A percentile compares a stretch with the other conserved stretches of the same genome.
These are phyloP conservation scores for Pelosia muscerda DNA, from an alignment of 2,888 invertebrate species.

Conservation along the genomic window DNA sequence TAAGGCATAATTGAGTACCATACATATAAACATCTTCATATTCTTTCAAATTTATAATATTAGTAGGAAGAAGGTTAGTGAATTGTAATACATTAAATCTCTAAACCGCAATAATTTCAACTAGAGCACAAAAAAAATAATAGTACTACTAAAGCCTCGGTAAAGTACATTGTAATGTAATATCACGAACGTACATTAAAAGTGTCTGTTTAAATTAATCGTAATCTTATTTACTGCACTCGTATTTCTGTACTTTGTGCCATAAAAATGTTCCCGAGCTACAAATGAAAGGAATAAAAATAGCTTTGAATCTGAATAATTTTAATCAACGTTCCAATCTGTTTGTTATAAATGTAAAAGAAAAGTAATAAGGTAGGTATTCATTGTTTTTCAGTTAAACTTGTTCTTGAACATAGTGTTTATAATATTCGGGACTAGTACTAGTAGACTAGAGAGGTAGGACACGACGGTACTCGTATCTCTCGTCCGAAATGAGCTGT, in stretches of 20 bases:
- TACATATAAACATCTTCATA: too few species aligned
- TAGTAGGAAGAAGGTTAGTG: too few species aligned
- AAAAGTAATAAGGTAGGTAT: background rate
- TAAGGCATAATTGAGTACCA: too few species aligned
- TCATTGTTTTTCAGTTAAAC: too few species aligned
- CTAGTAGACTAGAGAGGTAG: too few species aligned
- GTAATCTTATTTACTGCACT: constrained; percentile 2
- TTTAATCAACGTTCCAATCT: background rate
- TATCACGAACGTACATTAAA: constrained; percentile 1
- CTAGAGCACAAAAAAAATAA: too few species aligned
- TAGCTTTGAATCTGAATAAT: background rate
- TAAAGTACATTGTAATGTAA: constrained; percentile 1
- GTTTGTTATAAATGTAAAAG: background rate
- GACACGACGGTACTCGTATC: too few species aligned
- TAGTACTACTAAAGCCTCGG: constrained; percentile 2
- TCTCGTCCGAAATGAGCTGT: too few species aligned
- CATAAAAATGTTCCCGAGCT: background rate
- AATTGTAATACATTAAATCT: background rate
- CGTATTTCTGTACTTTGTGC: background rate
- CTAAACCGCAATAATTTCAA: background rate
- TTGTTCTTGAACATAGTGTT: too few species aligned
- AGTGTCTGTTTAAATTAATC: background rate
- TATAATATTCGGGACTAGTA: too few species aligned
- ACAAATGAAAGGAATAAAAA: background rate
- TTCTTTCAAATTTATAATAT: too few species aligned